These are phyloP conservation scores for Diacarnus erythraeanus DNA, from an alignment of 37 sponge, comb jelly and placozoan genomes.

Conservation along the genomic window DNA sequence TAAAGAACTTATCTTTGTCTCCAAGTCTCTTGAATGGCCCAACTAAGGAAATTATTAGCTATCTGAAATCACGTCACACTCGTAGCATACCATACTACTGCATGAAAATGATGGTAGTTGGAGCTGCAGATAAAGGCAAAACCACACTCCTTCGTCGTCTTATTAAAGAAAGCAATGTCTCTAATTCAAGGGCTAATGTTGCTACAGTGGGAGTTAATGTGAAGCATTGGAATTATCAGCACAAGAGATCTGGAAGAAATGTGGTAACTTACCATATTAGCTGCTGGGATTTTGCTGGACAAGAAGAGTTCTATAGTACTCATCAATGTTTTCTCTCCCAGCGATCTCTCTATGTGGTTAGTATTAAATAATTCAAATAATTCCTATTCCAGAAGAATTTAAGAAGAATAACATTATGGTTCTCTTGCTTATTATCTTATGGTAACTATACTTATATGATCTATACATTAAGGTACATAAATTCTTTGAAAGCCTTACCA, in stretches of 20 bases:
- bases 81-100: constrained; percentile 71
- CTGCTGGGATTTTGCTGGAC: constrained; percentile 95
- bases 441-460: too few relatives aligned
- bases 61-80: constrained; percentile 46
- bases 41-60: constrained; percentile 47
- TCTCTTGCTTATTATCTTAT: too few relatives aligned
- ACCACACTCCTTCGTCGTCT: constrained; percentile 69
- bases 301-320: constrained; percentile 85
- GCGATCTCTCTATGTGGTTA: constrained; percentile 70
- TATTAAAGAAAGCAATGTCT: neutral
- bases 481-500: neutral
- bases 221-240: constrained; percentile 65
- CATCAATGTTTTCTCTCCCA: constrained; percentile 88
- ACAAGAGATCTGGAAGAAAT: constrained; percentile 1
- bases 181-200: constrained; percentile 11
- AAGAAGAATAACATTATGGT: too few relatives aligned
- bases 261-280: constrained; percentile 46
- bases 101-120: constrained; percentile 89
- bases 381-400: too few relatives aligned
- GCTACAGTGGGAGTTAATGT: constrained; percentile 82
- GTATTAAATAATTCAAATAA: too few relatives aligned
- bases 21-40: constrained; percentile 33
- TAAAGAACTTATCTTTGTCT: constrained; percentile 50
- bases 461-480: neutral
- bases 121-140: constrained; percentile 76